phyloP scores from a whole-genome alignment of 2,797 vertebrate genomes.

The Anabacerthia variegaticeps region DNA sequence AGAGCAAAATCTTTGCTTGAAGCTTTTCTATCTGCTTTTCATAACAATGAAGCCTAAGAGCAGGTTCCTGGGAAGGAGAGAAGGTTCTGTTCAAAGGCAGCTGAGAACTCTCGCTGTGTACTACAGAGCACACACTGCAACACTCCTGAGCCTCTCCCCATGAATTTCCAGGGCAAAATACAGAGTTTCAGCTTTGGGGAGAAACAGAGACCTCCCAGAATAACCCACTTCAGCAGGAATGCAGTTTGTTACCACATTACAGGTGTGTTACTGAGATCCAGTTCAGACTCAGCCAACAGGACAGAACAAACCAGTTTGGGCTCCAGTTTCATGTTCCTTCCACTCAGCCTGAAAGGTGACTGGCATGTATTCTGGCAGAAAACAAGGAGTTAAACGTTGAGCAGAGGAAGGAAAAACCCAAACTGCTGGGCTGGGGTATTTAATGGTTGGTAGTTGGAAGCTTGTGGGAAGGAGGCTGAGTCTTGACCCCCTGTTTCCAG shows the following conservation, averaged over 20 bases:
- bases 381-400: background rate
- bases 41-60: background rate
- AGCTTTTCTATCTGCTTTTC: background rate
- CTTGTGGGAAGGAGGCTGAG: background rate
- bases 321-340: background rate
- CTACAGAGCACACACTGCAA: fast-evolving
- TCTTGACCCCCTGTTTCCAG: constrained; percentile 48
- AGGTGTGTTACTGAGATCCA: background rate
- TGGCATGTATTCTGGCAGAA: background rate
- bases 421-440: background rate
- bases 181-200: background rate
- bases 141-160: background rate
- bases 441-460: background rate
- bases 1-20: background rate
- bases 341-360: background rate
- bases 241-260: fast-evolving
- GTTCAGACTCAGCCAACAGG: background rate
- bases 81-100: background rate
- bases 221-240: background rate
- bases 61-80: background rate
- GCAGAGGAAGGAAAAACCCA: background rate
- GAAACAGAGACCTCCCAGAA: background rate
- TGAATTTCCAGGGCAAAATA: background rate
- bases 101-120: background rate
- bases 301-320: fast-evolving